Evolutionary conservation across 2,113 vertebrate genomes (phyloP).

Genomic region (Cygnus atratus): DNA sequence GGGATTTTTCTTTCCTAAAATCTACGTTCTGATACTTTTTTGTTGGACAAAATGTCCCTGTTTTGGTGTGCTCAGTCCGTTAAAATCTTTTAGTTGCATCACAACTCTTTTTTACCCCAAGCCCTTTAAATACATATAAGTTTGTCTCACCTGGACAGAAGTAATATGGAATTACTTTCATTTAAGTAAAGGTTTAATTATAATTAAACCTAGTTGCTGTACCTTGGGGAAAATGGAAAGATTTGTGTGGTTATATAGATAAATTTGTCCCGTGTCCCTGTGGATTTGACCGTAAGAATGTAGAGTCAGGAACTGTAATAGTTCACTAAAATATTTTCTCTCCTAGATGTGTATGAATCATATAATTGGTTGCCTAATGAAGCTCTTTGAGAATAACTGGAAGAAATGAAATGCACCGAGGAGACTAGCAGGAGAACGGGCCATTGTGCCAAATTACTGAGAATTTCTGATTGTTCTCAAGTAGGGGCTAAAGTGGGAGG

Average conservation of each 20-base stretch:
- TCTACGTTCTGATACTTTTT: background rate
- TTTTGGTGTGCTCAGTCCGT: background rate
- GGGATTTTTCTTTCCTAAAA: background rate
- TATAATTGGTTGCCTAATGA: conserved; percentile 51
- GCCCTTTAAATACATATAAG: background rate
- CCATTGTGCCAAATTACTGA: background rate
- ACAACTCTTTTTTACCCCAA: background rate
- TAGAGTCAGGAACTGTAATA: background rate
- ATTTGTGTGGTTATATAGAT: background rate
- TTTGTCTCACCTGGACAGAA: background rate
- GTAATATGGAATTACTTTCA: background rate
- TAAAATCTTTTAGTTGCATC: background rate
- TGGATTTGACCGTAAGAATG: conserved; percentile 38
- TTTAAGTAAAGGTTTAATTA: background rate
- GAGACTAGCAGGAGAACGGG: background rate
- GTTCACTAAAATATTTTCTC: conserved; percentile 43
- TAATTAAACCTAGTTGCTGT: background rate
- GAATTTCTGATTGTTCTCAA: conserved; percentile 49
- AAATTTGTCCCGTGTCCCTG: conserved; percentile 31
- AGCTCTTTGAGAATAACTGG: conserved; percentile 21
- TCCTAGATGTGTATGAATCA: conserved; percentile 23
- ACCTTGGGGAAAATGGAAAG: background rate
- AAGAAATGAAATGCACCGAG: conserved; percentile 34
- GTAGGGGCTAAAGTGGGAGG: conserved; percentile 23
- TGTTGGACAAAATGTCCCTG: background rate